phyloP scores from a whole-genome alignment of 1,140 invertebrate genomes.

The Drosophila punjabiensis region DNA sequence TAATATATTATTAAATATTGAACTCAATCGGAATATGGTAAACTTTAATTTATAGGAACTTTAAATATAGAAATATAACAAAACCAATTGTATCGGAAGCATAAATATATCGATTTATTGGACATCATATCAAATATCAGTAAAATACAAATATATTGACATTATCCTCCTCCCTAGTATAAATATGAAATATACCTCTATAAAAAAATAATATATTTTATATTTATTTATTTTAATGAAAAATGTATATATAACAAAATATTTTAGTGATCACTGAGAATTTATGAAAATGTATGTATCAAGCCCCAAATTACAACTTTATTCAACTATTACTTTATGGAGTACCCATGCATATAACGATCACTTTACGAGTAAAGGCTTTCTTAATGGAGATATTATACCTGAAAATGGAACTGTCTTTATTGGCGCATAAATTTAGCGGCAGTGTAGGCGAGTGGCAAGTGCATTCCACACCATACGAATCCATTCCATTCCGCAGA shows the following conservation, averaged over 20 bases:
- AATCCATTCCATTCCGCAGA: slow-evolving; percentile 52
- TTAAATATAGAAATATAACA: not conserved
- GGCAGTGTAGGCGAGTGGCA: slow-evolving; percentile 43
- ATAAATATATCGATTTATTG: not conserved
- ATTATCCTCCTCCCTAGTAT: not conserved
- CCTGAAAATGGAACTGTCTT: not conserved
- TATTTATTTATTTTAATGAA: not conserved
- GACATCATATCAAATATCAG: too few relatives aligned
- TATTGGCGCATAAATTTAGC: slow-evolving; percentile 31
- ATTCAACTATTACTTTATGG: not conserved
- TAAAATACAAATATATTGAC: too few relatives aligned
- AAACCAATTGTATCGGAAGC: not conserved
- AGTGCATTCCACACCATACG: slow-evolving; percentile 59
- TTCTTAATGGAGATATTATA: not conserved
- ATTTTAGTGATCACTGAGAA: not conserved
- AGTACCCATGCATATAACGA: not conserved
- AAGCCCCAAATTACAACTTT: not conserved
- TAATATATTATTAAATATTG: too few relatives aligned
- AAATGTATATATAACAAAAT: not conserved
- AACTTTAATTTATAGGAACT: too few relatives aligned
- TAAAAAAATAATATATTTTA: not conserved
- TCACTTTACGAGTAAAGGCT: not conserved
- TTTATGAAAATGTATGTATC: not conserved
- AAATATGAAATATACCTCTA: not conserved
- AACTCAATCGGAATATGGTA: too few relatives aligned